Conservation (phyloP, 2,797 vertebrate genomes). For the Monodelphis domestica region DNA sequence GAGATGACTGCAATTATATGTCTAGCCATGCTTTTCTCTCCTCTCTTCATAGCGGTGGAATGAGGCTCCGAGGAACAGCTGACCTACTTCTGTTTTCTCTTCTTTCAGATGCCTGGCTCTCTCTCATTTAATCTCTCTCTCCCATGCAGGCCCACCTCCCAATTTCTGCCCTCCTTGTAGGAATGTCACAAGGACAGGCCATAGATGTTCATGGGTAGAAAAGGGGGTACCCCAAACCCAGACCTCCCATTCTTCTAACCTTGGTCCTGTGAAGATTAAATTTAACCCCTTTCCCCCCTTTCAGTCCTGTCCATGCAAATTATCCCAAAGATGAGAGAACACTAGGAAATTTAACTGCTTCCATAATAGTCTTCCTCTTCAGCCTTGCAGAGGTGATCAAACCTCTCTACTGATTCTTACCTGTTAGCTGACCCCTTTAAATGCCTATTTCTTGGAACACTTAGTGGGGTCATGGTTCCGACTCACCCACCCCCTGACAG, state of each 20-base stretch:
- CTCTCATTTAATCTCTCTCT: background rate
- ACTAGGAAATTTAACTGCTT: background rate
- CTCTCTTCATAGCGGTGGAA: background rate
- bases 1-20: background rate
- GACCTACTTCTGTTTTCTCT: conserved; percentile 28
- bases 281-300: no score
- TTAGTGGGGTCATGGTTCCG: background rate
- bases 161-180: background rate
- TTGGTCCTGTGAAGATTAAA: background rate
- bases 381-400: background rate
- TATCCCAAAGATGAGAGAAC: background rate
- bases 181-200: background rate
- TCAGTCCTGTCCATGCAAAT: background rate
- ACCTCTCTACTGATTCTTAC: background rate
- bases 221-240: background rate
- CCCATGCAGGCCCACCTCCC: background rate
- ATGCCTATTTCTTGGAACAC: background rate
- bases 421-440: background rate
- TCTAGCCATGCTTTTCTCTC: background rate
- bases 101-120: conserved; percentile 8
- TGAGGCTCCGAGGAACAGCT: background rate
- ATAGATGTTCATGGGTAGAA: background rate
- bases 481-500: background rate
- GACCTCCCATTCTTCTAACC: conserved; percentile 1
- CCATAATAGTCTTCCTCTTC: background rate